Percentiles rank a stretch among this genome's conserved stretches.
Conservation (phyloP, 2,113 vertebrate genomes). For the Passer montanus region DNA sequence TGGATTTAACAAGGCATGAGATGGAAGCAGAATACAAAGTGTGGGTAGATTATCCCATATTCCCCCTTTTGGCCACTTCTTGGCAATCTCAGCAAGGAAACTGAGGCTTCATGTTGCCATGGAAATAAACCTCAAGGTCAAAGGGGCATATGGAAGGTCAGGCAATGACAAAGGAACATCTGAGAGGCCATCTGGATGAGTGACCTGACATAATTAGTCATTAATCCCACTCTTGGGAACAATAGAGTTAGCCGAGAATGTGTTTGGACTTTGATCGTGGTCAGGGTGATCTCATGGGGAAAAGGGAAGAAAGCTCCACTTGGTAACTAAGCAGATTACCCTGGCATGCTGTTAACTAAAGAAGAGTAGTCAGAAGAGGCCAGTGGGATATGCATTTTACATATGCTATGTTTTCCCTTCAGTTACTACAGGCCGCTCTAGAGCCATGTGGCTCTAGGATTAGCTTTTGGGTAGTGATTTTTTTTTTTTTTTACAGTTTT, state of each 20-base stretch:
- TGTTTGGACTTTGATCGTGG: conserved; percentile 88
- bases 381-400: conserved; percentile 77
- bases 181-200: conserved; percentile 98
- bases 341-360: conserved; percentile 88
- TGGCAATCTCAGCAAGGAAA: conserved; percentile 83
- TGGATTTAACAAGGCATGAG: conserved; percentile 95
- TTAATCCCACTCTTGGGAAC: conserved; percentile 94
- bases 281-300: conserved; percentile 84
- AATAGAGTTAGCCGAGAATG: conserved; percentile 84
- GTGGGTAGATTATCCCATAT: conserved; percentile 81
- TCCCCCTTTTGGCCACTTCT: conserved; percentile 79
- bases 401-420: conserved; percentile 76
- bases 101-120: conserved; percentile 89
- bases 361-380: conserved; percentile 79
- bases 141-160: conserved; percentile 93
- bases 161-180: conserved; percentile 91
- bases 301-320: conserved; percentile 79
- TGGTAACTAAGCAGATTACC: conserved; percentile 93
- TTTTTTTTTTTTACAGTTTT: conserved; percentile 73
- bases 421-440: conserved; percentile 68
- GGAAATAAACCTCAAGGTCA: conserved; percentile 92
- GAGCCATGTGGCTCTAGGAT: conserved; percentile 81
- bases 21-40: conserved; percentile 95
- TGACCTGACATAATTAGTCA: conserved; percentile 99
- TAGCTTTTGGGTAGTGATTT: conserved; percentile 72